Base-by-base conservation (phyloP, 2,113 vertebrate species). In the Marmota monax region DNA sequence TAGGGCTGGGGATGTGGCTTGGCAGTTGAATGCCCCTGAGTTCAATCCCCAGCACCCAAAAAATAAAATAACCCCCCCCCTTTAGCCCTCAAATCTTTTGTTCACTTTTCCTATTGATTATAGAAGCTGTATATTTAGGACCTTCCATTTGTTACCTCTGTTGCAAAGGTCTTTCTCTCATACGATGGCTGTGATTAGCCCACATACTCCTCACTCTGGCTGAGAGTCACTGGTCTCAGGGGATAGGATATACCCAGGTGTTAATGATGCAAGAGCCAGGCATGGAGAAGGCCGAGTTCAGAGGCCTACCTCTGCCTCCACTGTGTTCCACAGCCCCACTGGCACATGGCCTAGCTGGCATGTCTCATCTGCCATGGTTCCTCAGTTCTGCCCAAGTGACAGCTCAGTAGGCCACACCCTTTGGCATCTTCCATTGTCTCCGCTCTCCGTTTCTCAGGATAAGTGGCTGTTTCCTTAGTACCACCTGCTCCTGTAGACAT, bases 401-500 rank as follows among this genome's bases (percentile, higher is more conserved):
- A 39, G 74, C 56, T 87, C 67, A 0, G 53, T 34, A 42, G 78
- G 39, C 88, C 56, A 56, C 53, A 7, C 90, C 92, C 73, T 58
- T 84, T 80, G 34, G 45, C 65, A 27, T 80, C 69, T 58, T 84
- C 63, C 1, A 7, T 84, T 88, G 61, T 85, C 63, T 95, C 63
- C 86, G 92, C 80, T 80, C 86, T 77, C 65, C 12, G 0, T 94
- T 74, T 61, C 92, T 88, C 73, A 22, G 85, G 34, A 63, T 67
- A 94, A 97, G 83, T 92, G 86, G 45, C 94, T 89, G 25, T 90
- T 95, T 91, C 78, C 94, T 95, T 91, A 45, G 63, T 58, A 58
- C 61, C 0, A 1, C 72, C 88, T 92, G 76, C 61, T 95, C 58
- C 95, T 78, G 25, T 84, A 89, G 63, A 83, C 97, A 65, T 84